Evolutionary conservation across 2,113 vertebrate genomes (phyloP).

Genomic region (Cercocebus atys): DNA sequence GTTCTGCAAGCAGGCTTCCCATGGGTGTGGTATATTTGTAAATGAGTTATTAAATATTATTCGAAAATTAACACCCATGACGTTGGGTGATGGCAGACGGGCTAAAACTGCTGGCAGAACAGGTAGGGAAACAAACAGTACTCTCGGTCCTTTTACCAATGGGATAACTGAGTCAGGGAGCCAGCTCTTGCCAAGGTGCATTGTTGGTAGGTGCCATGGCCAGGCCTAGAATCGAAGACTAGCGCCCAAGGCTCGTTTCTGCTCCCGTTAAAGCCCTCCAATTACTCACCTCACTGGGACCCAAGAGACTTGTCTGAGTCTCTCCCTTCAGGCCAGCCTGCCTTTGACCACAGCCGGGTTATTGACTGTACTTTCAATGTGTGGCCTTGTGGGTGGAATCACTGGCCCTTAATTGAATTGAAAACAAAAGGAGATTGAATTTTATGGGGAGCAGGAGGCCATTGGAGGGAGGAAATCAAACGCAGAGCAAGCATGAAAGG

Average conservation of each 20-base stretch:
- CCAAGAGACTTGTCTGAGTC: rapidly evolving
- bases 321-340: not conserved
- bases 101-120: not conserved
- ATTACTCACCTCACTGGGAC: rapidly evolving
- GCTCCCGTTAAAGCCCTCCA: rapidly evolving
- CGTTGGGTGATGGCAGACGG: not conserved
- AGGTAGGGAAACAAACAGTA: not conserved
- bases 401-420: constrained; percentile 72
- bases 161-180: not conserved
- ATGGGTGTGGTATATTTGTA: not conserved
- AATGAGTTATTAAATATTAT: too few relatives aligned
- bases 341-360: not conserved
- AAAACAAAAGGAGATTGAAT: constrained; percentile 68
- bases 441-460: constrained; percentile 68
- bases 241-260: too few relatives aligned
- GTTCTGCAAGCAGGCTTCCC: not conserved
- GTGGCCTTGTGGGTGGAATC: constrained; percentile 43
- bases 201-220: rapidly evolving
- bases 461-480: constrained; percentile 62
- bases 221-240: not conserved
- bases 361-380: not conserved
- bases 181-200: not conserved
- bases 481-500: not conserved
- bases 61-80: not conserved
- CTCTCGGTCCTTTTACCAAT: not conserved